phyloP scores from a whole-genome alignment of 2,888 invertebrate species.

The Seira musarum region DNA sequence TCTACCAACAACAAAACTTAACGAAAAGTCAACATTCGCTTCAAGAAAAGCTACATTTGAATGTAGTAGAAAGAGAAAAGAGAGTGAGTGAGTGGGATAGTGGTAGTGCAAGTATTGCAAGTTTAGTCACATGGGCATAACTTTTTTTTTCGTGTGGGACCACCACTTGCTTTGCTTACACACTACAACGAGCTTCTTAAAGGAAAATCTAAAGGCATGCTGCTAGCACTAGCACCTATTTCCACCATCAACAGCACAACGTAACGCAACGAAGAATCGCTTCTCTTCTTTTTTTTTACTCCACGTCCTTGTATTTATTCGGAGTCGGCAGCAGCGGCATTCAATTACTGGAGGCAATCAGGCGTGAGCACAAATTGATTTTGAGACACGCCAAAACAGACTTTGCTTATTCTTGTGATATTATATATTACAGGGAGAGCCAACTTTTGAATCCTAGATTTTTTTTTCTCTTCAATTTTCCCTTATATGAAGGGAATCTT shows the following conservation, averaged over 20 bases:
- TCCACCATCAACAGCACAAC: slow-evolving; percentile 9
- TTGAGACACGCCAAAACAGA: slow-evolving; percentile 70
- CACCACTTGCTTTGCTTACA: slow-evolving; percentile 12
- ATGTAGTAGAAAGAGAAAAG: slow-evolving; percentile 59
- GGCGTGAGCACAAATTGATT: slow-evolving; percentile 70
- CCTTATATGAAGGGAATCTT: slow-evolving; percentile 30
- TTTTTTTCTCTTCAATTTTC: slow-evolving; percentile 36
- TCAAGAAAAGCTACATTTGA: slow-evolving; percentile 12
- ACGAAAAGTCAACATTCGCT: slow-evolving; percentile 48
- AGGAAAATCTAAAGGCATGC: background rate
- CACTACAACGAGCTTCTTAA: background rate
- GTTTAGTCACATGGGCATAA: slow-evolving; percentile 14
- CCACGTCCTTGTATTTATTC: slow-evolving; percentile 57
- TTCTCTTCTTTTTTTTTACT: slow-evolving; percentile 21
- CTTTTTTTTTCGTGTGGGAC: background rate
- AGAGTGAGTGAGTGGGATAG: background rate
- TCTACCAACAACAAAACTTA: slow-evolving; percentile 39
- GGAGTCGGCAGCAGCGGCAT: slow-evolving; percentile 70
- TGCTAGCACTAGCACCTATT: background rate
- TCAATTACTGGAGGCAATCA: slow-evolving; percentile 70
- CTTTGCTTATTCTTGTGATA: slow-evolving; percentile 63
- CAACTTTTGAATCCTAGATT: slow-evolving; percentile 57
- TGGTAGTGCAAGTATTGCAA: background rate
- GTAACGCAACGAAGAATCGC: background rate
- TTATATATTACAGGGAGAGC: slow-evolving; percentile 62